A percentile compares a stretch with the other conserved stretches of the same genome.
Conservation (phyloP, 1,140 invertebrate species). For the Leptopilina clavipes region DNA sequence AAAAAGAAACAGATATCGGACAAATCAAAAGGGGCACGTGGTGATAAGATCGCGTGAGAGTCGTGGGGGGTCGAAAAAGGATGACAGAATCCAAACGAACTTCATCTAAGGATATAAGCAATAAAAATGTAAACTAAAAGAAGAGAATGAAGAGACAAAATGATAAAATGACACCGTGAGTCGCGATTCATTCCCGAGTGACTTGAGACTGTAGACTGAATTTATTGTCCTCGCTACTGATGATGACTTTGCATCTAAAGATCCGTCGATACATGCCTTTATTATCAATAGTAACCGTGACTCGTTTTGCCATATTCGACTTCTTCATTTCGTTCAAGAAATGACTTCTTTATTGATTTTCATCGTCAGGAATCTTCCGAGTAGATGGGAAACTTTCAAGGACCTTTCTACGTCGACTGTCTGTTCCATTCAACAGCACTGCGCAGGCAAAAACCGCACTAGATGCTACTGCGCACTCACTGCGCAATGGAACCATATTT, state of each 20-base stretch:
- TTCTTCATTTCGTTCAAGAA: too few relatives aligned
- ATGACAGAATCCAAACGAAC: constrained; percentile 48
- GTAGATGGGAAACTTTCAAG: constrained; percentile 43
- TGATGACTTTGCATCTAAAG: constrained; percentile 55
- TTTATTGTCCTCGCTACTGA: constrained; percentile 58
- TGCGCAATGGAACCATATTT: too few relatives aligned
- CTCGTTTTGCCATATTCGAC: constrained; percentile 52
- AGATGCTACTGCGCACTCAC: too few relatives aligned
- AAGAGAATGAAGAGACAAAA: constrained; percentile 36
- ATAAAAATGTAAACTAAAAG: background rate
- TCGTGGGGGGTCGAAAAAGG: constrained; percentile 56
- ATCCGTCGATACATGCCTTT: constrained; percentile 43
- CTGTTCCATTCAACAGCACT: background rate
- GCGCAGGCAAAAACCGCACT: background rate
- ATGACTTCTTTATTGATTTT: constrained; percentile 25
- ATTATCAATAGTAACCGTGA: constrained; percentile 54
- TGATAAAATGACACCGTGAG: constrained; percentile 50
- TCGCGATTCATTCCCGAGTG: constrained; percentile 51
- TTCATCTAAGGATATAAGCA: background rate
- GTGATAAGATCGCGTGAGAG: constrained; percentile 66
- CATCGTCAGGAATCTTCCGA: too few relatives aligned
- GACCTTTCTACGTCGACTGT: too few relatives aligned
- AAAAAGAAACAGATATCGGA: too few relatives aligned
- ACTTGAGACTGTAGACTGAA: constrained; percentile 28
- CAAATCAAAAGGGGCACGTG: too few relatives aligned